Evolutionary conservation across 2,797 vertebrate species (phyloP).

Genomic region (Megalops cyprinoides): DNA sequence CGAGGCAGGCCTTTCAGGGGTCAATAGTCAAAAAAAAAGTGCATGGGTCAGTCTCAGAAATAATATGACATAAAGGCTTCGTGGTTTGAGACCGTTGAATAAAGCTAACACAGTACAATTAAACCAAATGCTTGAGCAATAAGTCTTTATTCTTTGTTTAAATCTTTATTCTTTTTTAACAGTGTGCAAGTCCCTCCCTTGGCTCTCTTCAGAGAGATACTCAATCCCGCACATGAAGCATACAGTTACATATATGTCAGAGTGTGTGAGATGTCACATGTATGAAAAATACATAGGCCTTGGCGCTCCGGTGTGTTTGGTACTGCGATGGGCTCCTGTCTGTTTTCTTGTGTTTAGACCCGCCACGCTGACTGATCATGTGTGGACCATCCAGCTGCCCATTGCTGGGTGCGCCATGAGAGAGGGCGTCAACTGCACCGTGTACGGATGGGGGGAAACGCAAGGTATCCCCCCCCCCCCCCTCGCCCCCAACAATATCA

Average conservation of each 20-base stretch:
- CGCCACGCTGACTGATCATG: constrained; percentile 76
- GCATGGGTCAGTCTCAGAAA: not conserved
- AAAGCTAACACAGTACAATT: no score
- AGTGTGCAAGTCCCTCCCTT: no score
- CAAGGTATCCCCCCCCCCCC: constrained; percentile 80
- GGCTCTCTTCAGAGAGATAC: no score
- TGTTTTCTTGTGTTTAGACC: constrained; percentile 58
- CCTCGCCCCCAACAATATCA: constrained; percentile 35
- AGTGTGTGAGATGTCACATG: not conserved
- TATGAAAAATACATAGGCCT: no score
- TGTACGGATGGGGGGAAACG: constrained; percentile 98
- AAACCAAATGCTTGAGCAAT: no score
- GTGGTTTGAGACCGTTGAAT: no score
- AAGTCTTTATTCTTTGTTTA: no score
- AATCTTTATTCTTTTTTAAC: not conserved
- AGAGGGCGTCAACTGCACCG: constrained; percentile 88
- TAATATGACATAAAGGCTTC: not conserved
- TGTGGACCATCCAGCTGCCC: constrained; percentile 87
- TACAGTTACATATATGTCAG: not conserved
- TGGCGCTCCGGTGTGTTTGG: no score
- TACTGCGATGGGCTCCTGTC: not conserved
- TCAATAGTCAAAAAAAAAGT: not conserved
- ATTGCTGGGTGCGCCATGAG: constrained; percentile 89
- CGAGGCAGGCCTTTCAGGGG: not conserved
- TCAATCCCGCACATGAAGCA: not conserved